Base-by-base conservation (phyloP, 2,797 vertebrate species). In the Chloroceryle inda region DNA sequence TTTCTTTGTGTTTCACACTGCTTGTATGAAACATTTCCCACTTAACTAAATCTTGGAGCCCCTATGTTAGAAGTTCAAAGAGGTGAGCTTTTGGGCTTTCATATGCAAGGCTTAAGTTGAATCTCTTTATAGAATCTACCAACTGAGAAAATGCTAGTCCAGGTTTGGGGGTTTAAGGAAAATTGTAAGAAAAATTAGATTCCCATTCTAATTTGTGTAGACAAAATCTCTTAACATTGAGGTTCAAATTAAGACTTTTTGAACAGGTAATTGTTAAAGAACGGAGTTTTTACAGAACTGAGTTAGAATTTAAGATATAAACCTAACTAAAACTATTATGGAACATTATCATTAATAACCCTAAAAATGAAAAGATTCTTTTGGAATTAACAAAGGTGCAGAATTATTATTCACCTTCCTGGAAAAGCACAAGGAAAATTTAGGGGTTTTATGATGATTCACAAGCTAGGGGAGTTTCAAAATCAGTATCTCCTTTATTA, bases 401-500 rank as follows among this genome's bases (percentile, higher is more conserved):
- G 49, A 59, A 82, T 82, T 63, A 79, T 74, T 85, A 16, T 67
- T 84, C 47, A 74, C 9, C 12, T 66, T 92, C 22, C 52, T 91
- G 45, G 19, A 61, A 92, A 80, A 56, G 19, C 78, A 71, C 13
- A 33, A 79, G 42, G 38, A 95, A 62, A 13, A 85, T 15, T 55
- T 52, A 63, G 2, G 3, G 1, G 3, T 11, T 74, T 84, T 82
- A 5, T 67, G 83, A 85, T 44, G 49, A 74, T 79, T 80, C 74
- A 74, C 56, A 87, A 77, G 40, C 52, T 56, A 67, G 10, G 45
- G 83, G 71, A 90, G 29, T 79, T 96, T 94, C 37, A 82, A 91
- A 92, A 94, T 86, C 91, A 53, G 23, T 44, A 29, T 91, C 52
- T 95, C 55, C 66, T 91, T 81, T 89, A 89, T 84, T 95, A 85